Evolutionary conservation across 2,888 invertebrate genomes (phyloP).

Genomic region (Lymantria dispar): DNA sequence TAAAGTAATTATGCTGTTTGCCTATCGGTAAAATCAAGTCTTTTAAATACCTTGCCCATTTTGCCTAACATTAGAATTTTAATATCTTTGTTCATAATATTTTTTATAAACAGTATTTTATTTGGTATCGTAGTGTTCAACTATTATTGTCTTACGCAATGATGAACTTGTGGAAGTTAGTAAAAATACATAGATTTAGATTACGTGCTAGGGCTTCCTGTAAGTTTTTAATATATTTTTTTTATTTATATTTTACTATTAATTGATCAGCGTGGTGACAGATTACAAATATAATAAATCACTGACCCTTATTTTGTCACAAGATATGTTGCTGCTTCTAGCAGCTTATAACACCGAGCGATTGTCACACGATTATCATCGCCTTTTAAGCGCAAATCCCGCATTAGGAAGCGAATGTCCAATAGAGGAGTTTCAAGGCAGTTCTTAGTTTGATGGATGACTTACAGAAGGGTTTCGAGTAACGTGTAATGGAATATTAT

Average conservation of each 20-base stretch:
- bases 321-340: no score
- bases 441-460: no score
- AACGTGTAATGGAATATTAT: no score
- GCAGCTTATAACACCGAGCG: no score
- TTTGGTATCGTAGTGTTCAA: constrained; percentile 7
- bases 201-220: constrained; percentile 48
- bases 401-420: no score
- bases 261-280: no score
- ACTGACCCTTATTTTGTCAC: no score
- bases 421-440: no score
- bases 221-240: constrained; percentile 33
- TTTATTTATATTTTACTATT: constrained; percentile 53
- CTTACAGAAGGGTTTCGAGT: no score
- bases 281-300: no score
- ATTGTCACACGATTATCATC: no score
- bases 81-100: neutral
- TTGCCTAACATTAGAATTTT: neutral
- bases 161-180: constrained; percentile 46
- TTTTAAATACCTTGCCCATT: neutral
- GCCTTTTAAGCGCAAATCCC: no score
- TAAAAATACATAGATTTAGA: constrained; percentile 41
- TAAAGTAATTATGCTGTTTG: neutral
- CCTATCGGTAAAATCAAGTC: neutral
- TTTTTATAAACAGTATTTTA: neutral
- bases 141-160: constrained; percentile 22